These are phyloP conservation scores for Oligia latruncula DNA, from an alignment of 2,888 invertebrate species.

Conservation along the genomic window DNA sequence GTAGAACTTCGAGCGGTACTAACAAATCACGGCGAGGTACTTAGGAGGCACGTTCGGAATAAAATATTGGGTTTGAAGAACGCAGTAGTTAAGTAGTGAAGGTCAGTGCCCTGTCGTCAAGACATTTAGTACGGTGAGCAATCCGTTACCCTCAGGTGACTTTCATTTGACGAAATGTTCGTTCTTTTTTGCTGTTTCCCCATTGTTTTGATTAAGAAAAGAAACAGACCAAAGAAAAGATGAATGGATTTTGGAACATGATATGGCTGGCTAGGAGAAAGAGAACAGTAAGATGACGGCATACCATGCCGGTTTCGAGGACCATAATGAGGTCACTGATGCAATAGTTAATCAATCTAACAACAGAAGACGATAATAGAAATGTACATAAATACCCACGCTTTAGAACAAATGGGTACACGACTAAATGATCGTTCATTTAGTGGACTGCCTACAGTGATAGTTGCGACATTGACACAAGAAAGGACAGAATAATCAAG, in stretches of 20 bases:
- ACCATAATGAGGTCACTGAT: neutral
- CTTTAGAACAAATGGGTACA: neutral
- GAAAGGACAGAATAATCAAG: neutral
- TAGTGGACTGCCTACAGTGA: neutral
- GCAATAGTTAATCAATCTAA: slow-evolving; percentile 3
- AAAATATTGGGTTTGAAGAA: slow-evolving; percentile 57
- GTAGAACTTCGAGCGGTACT: slow-evolving; percentile 54
- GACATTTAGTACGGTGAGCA: slow-evolving; percentile 36
- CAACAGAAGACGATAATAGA: slow-evolving; percentile 5
- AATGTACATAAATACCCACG: slow-evolving; percentile 8
- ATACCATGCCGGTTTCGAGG: neutral
- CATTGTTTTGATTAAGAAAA: neutral
- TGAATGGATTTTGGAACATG: neutral
- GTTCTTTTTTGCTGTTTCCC: neutral
- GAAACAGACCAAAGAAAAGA: neutral
- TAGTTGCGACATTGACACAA: slow-evolving; percentile 1
- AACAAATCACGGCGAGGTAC: slow-evolving; percentile 40
- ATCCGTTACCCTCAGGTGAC: slow-evolving; percentile 58
- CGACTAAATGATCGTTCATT: neutral
- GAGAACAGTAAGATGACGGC: neutral
- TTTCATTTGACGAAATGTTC: slow-evolving; percentile 42
- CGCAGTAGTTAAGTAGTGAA: slow-evolving; percentile 36
- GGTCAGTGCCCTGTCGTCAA: slow-evolving; percentile 57
- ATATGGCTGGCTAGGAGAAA: neutral
- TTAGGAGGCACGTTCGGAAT: slow-evolving; percentile 57